Base-by-base conservation (phyloP, 2,113 vertebrate species). In the Platycercus adscitus region DNA sequence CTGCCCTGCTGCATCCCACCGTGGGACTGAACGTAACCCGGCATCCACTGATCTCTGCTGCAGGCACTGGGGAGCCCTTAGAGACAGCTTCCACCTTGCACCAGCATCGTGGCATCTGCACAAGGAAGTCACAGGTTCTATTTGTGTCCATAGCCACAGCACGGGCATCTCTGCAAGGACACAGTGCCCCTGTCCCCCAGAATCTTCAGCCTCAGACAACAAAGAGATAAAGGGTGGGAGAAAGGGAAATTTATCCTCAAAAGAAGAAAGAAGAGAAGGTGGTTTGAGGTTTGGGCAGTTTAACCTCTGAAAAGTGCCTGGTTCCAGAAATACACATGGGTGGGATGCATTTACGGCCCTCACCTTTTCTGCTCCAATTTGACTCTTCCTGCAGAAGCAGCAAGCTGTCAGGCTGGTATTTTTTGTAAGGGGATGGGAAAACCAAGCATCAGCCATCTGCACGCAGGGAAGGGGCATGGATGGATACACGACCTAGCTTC, bases 251-350 rank as follows among this genome's bases (percentile, higher is more conserved):
- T 63, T 28, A 64, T 64, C 72, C 43, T 64, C 7, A 20, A 46
- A 61, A 37, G 31, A 91, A 81, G 39, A 66, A 87, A 89, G 49
- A 53, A 6, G 43, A 73, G 49, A 50, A 81, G 39, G 43, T 47
- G 28, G 19, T 46, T 84, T 81, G 75, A 88, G 72, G 50, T 65
- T 58, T 79, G 55, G 47, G 52, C 19, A 78, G 33, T 55, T 60
- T 44, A 81, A 87, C 61, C 44, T 61, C 81, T 86, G 77, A 64
- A 93, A 91, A 66, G 35, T 14, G 29, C 84, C 43, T 75, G 78
- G 61, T 93, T 94, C 77, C 61, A 89, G 82, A 88, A 89, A 78
- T 81, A 95, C 35, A 63, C 6, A 0, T 1, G 43, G 50, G 23
- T 39, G 35, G 55, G 25, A 60, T 64, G 24, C 60, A 90, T 88